Evolutionary conservation across 1,140 invertebrate species (phyloP).

Genomic region (Nephotettix cincticeps): DNA sequence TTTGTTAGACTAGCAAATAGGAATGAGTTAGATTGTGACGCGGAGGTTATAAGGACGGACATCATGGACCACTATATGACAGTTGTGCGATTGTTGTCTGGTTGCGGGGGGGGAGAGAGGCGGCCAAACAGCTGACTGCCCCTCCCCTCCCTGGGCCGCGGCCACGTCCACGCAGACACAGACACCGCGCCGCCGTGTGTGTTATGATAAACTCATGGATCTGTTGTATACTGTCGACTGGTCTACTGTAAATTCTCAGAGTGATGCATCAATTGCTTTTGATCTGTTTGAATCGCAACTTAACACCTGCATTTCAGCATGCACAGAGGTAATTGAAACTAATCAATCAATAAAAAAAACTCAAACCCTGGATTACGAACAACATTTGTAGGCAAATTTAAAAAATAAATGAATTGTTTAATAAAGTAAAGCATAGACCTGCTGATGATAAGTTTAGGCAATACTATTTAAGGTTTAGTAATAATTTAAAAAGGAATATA

Average conservation of each 20-base stretch:
- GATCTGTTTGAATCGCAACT: no score
- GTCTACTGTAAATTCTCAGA: neutral
- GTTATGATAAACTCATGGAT: neutral
- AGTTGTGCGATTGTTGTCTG: neutral
- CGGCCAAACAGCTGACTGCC: no score
- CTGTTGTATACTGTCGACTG: no score
- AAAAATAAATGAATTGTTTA: no score
- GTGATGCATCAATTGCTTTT: no score
- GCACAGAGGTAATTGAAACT: no score
- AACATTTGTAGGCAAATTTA: neutral
- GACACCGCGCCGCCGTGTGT: neutral
- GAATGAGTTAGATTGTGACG: neutral
- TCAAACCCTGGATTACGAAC: no score
- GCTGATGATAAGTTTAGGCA: neutral
- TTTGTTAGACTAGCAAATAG: neutral
- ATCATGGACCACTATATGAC: neutral
- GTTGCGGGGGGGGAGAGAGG: neutral
- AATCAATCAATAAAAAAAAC: no score
- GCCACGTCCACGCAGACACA: neutral
- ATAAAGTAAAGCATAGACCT: no score
- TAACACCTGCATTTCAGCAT: no score
- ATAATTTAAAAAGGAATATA: no score
- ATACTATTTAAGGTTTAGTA: neutral
- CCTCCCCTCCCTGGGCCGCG: neutral
- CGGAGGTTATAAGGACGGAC: neutral